A percentile compares a stretch with the other conserved stretches of the same genome.
These are phyloP conservation scores for Ceratosolen fusciceps DNA, from an alignment of 1,140 invertebrate species.

Conservation along the genomic window DNA sequence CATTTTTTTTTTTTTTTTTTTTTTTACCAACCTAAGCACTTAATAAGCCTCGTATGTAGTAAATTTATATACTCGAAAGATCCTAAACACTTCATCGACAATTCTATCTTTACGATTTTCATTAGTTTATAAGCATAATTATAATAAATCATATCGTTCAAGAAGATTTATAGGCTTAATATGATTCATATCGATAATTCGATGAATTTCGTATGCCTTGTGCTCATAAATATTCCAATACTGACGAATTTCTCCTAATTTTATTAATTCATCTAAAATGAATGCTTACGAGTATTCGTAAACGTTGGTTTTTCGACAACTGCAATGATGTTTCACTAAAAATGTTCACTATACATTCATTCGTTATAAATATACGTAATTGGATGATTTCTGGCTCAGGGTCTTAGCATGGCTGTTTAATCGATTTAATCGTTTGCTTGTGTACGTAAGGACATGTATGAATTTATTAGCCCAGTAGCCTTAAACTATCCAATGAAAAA, in stretches of 20 bases:
- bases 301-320: slow-evolving; percentile 5
- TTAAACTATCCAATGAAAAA: too few relatives aligned
- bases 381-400: not conserved
- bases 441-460: too few relatives aligned
- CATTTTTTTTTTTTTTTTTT: not conserved
- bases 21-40: not conserved
- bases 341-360: slow-evolving; percentile 3
- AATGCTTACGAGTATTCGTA: not conserved
- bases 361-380: not conserved
- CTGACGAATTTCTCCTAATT: slow-evolving; percentile 29
- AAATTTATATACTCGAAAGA: not conserved
- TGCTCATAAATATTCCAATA: slow-evolving; percentile 26
- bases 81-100: too few relatives aligned
- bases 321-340: not conserved
- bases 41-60: too few relatives aligned
- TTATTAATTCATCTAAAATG: not conserved
- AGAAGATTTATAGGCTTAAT: too few relatives aligned
- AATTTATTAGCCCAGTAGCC: too few relatives aligned
- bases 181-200: too few relatives aligned
- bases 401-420: too few relatives aligned
- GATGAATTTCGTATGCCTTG: not conserved
- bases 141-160: not conserved
- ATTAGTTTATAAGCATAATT: not conserved
- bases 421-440: too few relatives aligned
- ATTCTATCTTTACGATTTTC: too few relatives aligned